Evolutionary conservation across 1,140 invertebrate genomes (phyloP).

Genomic region (Lordiphosa stackelbergi): DNA sequence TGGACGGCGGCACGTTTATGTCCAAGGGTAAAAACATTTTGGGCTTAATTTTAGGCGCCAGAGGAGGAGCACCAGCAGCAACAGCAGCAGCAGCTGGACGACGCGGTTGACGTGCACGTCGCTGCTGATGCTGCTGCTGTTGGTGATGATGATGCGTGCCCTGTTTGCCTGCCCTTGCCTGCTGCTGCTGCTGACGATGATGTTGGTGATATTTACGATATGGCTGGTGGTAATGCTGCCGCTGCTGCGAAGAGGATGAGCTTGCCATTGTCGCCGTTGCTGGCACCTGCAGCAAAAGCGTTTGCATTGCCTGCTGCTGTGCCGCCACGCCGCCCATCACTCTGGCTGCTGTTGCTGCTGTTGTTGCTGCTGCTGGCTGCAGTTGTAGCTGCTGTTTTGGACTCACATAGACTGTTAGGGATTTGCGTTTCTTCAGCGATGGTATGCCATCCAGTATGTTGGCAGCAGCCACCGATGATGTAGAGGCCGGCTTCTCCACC

Average conservation of each 20-base stretch:
- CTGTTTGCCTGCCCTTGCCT: conserved; percentile 54
- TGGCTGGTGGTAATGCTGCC: conserved; percentile 27
- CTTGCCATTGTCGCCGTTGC: conserved; percentile 34
- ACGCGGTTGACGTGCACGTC: conserved; percentile 47
- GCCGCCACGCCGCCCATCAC: conserved; percentile 8
- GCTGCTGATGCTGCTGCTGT: conserved; percentile 25
- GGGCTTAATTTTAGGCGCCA: conserved; percentile 42
- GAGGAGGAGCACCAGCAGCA: conserved; percentile 4
- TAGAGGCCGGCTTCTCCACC: conserved; percentile 25
- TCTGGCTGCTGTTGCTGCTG: conserved; percentile 24
- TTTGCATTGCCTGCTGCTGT: conserved; percentile 46
- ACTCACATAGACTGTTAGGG: conserved; percentile 77
- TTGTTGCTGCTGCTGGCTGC: conserved; percentile 36
- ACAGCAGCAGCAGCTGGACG: conserved; percentile 25
- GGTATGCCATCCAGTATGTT: conserved; percentile 74
- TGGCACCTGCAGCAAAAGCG: conserved; percentile 59
- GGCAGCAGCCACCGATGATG: conserved; percentile 23
- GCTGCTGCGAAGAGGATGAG: conserved; percentile 23
- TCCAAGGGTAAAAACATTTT: conserved; percentile 57
- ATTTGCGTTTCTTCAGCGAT: conserved; percentile 75
- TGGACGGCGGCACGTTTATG: conserved; percentile 37
- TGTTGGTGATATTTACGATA: conserved; percentile 34
- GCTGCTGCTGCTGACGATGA: conserved; percentile 17
- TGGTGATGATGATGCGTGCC: conserved; percentile 43
- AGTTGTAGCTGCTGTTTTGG: conserved; percentile 61